Conservation (phyloP, 1,140 invertebrate genomes). For the Lepidostoma basale region DNA sequence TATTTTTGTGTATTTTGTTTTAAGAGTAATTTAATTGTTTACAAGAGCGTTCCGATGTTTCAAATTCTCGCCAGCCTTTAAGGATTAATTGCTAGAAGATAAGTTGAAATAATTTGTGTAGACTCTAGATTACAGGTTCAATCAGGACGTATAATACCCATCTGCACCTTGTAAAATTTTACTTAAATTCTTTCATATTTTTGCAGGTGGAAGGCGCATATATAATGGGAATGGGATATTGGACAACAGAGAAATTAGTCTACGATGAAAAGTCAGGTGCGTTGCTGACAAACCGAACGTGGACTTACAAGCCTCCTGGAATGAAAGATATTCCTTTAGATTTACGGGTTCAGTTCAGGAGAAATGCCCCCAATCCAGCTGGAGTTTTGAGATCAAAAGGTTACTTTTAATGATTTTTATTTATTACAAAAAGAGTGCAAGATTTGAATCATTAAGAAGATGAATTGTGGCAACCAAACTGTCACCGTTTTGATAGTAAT, state of each 20-base stretch:
- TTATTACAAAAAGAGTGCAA: neutral
- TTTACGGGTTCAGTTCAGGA: constrained; percentile 68
- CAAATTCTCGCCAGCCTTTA: too few species aligned
- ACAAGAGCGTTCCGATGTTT: too few species aligned
- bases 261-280: constrained; percentile 66
- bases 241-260: constrained; percentile 68
- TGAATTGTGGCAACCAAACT: neutral
- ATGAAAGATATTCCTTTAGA: constrained; percentile 75
- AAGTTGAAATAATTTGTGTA: too few species aligned
- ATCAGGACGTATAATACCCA: too few species aligned
- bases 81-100: too few species aligned
- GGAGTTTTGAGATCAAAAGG: constrained; percentile 77
- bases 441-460: neutral
- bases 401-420: constrained; percentile 47
- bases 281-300: constrained; percentile 70
- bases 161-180: too few species aligned
- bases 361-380: constrained; percentile 68
- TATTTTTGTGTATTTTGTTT: too few species aligned
- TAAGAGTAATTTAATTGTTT: too few species aligned
- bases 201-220: constrained; percentile 77
- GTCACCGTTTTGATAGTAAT: too few species aligned
- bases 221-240: constrained; percentile 78
- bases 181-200: neutral
- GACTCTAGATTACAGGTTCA: too few species aligned
- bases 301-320: constrained; percentile 79